These are phyloP conservation scores for Drosophila grimshawi DNA, from an alignment of 1,140 invertebrate genomes.

Conservation along the genomic window DNA sequence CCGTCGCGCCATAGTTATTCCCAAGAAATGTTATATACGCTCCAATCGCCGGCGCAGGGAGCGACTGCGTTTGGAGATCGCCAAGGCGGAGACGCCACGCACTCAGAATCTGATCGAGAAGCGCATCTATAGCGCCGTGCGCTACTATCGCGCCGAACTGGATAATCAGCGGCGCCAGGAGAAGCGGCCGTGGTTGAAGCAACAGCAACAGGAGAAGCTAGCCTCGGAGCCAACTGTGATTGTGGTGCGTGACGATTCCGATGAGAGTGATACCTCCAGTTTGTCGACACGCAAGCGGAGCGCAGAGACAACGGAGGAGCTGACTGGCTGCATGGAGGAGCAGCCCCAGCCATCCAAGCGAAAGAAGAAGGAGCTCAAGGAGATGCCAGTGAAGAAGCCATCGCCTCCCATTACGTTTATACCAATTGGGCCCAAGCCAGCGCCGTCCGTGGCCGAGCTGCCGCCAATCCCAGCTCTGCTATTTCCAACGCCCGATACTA, in stretches of 20 bases:
- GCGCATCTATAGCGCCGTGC: conserved; percentile 40
- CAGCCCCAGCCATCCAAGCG: conserved; percentile 23
- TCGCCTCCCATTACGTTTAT: not conserved
- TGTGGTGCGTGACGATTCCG: conserved; percentile 59
- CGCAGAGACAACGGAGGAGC: not conserved
- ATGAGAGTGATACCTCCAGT: conserved; percentile 30
- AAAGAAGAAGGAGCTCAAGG: conserved; percentile 6
- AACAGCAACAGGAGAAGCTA: not conserved
- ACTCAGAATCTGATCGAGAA: conserved; percentile 34
- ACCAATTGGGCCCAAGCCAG: not conserved
- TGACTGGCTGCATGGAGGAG: not conserved
- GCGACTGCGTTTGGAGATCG: not conserved
- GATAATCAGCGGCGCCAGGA: conserved; percentile 55
- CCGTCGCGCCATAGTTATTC: conserved; percentile 59
- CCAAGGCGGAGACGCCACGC: conserved; percentile 31
- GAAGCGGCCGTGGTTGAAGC: not conserved
- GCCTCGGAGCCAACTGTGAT: conserved; percentile 23
- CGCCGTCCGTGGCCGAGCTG: not conserved
- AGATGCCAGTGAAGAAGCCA: not conserved
- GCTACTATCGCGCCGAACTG: conserved; percentile 59
- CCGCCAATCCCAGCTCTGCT: conserved; percentile 1
- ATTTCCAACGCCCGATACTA: not conserved
- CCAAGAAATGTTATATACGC: conserved; percentile 57
- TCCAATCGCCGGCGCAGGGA: conserved; percentile 51
- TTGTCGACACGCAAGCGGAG: not conserved